A percentile compares a stretch with the other conserved stretches of the same genome.
Evolutionary conservation across 1,140 invertebrate species (phyloP).

Genomic region (Drosophila serrata): DNA sequence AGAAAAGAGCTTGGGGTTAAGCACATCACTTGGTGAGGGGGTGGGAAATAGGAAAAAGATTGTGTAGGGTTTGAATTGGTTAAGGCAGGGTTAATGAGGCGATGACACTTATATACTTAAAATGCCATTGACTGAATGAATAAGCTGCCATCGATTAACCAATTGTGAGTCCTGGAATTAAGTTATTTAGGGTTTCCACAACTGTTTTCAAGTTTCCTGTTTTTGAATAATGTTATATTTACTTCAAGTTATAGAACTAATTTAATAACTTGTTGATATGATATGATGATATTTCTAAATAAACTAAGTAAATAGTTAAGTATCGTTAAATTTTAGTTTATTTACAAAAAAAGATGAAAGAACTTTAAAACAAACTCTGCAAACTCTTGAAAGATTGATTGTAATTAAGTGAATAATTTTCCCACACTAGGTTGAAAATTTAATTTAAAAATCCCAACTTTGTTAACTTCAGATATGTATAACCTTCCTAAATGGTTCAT

Average conservation of each 20-base stretch:
- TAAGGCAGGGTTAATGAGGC: slow-evolving; percentile 2
- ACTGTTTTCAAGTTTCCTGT: not conserved
- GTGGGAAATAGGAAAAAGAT: not conserved
- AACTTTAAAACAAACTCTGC: not conserved
- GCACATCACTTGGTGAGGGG: slow-evolving; percentile 1
- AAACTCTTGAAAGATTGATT: not conserved
- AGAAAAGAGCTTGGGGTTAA: slow-evolving; percentile 11
- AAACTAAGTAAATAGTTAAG: too few relatives aligned
- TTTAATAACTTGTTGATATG: too few relatives aligned
- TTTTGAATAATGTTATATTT: too few relatives aligned
- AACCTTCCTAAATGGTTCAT: slow-evolving; percentile 6
- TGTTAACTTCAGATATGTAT: slow-evolving; percentile 4
- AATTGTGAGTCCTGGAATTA: not conserved
- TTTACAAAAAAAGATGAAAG: not conserved
- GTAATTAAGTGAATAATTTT: not conserved
- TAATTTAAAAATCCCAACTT: not conserved
- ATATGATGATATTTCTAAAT: too few relatives aligned
- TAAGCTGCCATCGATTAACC: slow-evolving; percentile 3
- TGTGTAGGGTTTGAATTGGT: not conserved
- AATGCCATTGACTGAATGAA: slow-evolving; percentile 17
- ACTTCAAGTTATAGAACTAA: not conserved
- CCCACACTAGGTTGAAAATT: not conserved
- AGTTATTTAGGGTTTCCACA: not conserved
- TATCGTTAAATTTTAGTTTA: not conserved
- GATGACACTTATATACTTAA: slow-evolving; percentile 11